Conservation (phyloP, 2,113 vertebrate species). For the Perognathus longimembris region DNA sequence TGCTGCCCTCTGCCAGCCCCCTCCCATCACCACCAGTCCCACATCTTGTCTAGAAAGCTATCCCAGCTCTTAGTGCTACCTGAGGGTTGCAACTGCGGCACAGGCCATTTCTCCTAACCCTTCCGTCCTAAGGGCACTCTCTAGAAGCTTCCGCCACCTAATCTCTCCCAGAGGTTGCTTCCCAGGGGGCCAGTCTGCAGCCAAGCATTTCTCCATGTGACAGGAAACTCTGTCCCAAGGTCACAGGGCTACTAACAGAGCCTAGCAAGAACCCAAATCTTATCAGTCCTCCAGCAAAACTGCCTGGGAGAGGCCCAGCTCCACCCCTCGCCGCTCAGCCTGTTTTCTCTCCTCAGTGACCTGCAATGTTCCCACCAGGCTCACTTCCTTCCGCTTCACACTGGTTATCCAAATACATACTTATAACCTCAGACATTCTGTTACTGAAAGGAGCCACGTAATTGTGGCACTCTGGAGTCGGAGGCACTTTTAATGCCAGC, state of each 20-base stretch:
- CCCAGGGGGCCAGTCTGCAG: neutral
- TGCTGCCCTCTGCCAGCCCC: too few species aligned
- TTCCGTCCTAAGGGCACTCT: neutral
- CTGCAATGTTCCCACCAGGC: rapidly evolving
- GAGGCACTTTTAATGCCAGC: neutral
- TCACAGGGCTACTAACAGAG: rapidly evolving
- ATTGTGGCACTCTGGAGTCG: neutral
- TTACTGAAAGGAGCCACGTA: neutral
- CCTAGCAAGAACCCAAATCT: neutral
- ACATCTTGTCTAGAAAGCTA: neutral
- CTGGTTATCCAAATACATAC: neutral
- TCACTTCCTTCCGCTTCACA: slow-evolving; percentile 45
- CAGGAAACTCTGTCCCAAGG: neutral
- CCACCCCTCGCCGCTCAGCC: neutral
- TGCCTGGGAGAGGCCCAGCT: rapidly evolving
- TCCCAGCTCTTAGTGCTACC: neutral
- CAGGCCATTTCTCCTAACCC: neutral
- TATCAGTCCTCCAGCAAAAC: rapidly evolving
- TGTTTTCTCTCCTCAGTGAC: neutral
- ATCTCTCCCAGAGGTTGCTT: neutral
- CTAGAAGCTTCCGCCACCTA: neutral
- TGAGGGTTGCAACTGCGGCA: rapidly evolving
- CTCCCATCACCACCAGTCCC: too few species aligned
- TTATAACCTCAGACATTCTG: slow-evolving; percentile 1
- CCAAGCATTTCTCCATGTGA: neutral